A percentile compares a stretch with the other conserved stretches of the same genome.
phyloP scores from a whole-genome alignment of 64 coral and sea anemone species.

The Orbicella faveolata region DNA sequence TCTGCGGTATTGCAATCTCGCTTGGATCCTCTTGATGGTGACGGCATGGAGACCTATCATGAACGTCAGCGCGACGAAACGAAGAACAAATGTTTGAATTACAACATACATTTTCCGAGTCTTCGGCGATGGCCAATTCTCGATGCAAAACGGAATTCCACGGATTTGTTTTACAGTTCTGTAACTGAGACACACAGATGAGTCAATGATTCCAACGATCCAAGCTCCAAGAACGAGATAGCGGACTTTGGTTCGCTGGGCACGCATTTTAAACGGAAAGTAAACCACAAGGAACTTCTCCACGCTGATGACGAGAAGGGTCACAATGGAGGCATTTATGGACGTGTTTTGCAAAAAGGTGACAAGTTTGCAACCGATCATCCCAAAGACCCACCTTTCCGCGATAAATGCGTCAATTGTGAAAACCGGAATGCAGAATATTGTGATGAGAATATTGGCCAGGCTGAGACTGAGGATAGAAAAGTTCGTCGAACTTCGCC shows the following conservation, averaged over 20 bases:
- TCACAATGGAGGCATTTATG: conserved; percentile 60
- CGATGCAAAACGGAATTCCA: conserved; percentile 42
- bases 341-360: conserved; percentile 65
- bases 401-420: conserved; percentile 60
- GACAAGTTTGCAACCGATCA: conserved; percentile 62
- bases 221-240: conserved; percentile 60
- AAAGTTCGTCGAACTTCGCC: conserved; percentile 78
- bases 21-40: conserved; percentile 60
- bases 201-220: conserved; percentile 53
- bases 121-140: conserved; percentile 47
- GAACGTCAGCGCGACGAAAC: conserved; percentile 56
- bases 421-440: conserved; percentile 74
- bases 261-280: conserved; percentile 78
- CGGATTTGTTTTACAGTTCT: not conserved
- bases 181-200: conserved; percentile 26
- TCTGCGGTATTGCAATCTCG: not conserved
- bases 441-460: conserved; percentile 72
- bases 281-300: conserved; percentile 88
- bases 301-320: conserved; percentile 66
- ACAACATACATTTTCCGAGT: conserved; percentile 38
- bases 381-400: conserved; percentile 67
- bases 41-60: conserved; percentile 69
- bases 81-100: conserved; percentile 36
- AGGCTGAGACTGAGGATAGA: conserved; percentile 82
- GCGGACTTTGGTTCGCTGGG: conserved; percentile 54